Evolutionary conservation across 2,888 invertebrate species (phyloP), one percentile per base, ranked within the genome.

Genomic region (Drosophila mimetica): DNA sequence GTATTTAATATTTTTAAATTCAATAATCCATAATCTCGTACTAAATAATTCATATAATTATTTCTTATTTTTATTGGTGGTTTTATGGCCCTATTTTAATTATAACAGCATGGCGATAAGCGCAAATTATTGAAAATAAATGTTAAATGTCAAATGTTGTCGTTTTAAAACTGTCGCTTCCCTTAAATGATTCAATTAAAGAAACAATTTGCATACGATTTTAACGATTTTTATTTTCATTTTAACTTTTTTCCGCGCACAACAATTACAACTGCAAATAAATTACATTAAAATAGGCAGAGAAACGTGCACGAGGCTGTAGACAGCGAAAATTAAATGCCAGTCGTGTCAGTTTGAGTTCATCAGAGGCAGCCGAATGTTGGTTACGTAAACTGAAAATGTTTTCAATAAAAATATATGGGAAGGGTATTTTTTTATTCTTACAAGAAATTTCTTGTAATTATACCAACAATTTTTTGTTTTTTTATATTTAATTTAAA

Each of bases 301-400:
- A 66, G 65, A 42, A 64, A 64, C 64, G 25, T 64, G 64, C 28
- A 25, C 48, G 25, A 13, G 7, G 47, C 32, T 14, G 39, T 53
- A 66, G 66, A 66, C 77, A 80, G 64, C 63, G 53, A 74, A 51
- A 46, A 61, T 61, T 50, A 71, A 75, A 74, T 75, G 53, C 60
- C 82, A 67, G 67, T 70, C 79, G 76, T 81, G 87, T 82, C 87
- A 76, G 74, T 86, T 85, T 81, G 87, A 82, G 87, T 87, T 81
- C 85, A 85, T 81, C 87, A 84, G 84, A 51, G 65, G 64, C 42
- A 48, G 36, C 48, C 52, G 51, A 51, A 39, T 53, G 55, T 34
- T 25, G 42, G 42, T 47, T 50, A 54, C 59, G 60, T 57, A 74
- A 74, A 75, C 75, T 64, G 69, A 75, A 79, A 77, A 75, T 73